A percentile compares a stretch with the other conserved stretches of the same genome.
These are phyloP conservation scores for Electrophaes corylata DNA, from an alignment of 2,888 invertebrate species.

Conservation along the genomic window DNA sequence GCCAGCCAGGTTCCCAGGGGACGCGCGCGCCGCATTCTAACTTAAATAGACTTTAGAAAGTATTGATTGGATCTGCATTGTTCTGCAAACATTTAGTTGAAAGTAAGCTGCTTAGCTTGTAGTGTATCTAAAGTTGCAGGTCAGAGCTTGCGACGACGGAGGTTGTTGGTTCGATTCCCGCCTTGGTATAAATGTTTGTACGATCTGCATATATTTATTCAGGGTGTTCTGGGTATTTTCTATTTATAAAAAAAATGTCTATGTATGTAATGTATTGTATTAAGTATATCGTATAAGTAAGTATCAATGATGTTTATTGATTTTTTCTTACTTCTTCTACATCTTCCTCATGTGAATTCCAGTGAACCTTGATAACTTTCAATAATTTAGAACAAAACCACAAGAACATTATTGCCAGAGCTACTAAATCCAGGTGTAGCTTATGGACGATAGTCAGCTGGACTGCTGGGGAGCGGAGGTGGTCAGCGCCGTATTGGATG, in stretches of 20 bases:
- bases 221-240: no score
- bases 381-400: conserved; percentile 60
- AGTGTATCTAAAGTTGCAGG: not conserved
- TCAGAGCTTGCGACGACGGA: no score
- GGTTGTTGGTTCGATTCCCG: no score
- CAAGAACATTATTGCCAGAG: conserved; percentile 43
- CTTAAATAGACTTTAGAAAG: conserved; percentile 10
- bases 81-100: not conserved
- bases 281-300: no score
- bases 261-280: no score
- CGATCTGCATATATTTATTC: no score
- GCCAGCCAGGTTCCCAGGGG: conserved; percentile 7
- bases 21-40: conserved; percentile 5
- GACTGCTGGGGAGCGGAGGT: conserved; percentile 54
- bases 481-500: conserved; percentile 45
- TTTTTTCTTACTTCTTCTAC: conserved; percentile 44
- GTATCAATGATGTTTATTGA: conserved; percentile 35
- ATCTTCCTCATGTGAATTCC: conserved; percentile 38
- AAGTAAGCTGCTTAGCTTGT: not conserved
- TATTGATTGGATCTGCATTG: conserved; percentile 12
- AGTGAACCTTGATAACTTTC: conserved; percentile 53
- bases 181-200: no score
- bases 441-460: conserved; percentile 46
- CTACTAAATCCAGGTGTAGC: conserved; percentile 51
- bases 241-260: no score